Evolutionary conservation across 2,888 invertebrate species (phyloP).

Genomic region (Andrena praecox): DNA sequence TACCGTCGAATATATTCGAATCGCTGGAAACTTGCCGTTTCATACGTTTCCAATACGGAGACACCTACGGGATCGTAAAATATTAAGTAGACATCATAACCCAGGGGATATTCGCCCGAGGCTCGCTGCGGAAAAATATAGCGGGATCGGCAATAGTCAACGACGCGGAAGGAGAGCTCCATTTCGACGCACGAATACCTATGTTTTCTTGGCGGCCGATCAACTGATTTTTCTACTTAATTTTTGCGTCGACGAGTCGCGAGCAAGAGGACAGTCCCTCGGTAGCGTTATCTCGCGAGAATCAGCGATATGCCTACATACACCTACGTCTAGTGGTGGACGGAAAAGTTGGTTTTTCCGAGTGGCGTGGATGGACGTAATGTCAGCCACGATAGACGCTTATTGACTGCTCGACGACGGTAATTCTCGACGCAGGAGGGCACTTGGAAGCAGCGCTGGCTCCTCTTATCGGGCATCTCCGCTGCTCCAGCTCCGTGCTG

Average conservation of each 20-base stretch:
- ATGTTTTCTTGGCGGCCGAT: slow-evolving; percentile 43
- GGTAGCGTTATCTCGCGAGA: background rate
- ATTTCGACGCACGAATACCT: slow-evolving; percentile 45
- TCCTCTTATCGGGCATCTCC: slow-evolving; percentile 32
- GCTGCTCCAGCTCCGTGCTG: background rate
- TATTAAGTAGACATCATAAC: slow-evolving; percentile 63
- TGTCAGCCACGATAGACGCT: slow-evolving; percentile 50
- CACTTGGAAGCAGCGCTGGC: slow-evolving; percentile 14
- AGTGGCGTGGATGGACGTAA: slow-evolving; percentile 17
- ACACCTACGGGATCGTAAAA: slow-evolving; percentile 60
- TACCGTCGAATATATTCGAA: slow-evolving; percentile 33
- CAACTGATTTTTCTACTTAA: background rate
- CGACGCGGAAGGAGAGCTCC: slow-evolving; percentile 47
- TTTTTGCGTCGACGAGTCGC: too few relatives aligned
- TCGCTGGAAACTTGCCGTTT: slow-evolving; percentile 30
- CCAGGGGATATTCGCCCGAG: slow-evolving; percentile 39
- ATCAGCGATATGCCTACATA: background rate
- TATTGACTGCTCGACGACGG: slow-evolving; percentile 58
- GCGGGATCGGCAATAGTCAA: slow-evolving; percentile 50
- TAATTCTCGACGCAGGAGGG: slow-evolving; percentile 29
- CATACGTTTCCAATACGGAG: slow-evolving; percentile 32
- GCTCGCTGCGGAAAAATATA: slow-evolving; percentile 45
- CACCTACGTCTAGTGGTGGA: too few relatives aligned
- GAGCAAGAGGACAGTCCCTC: too few relatives aligned
- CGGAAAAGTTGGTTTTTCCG: background rate